Conservation (phyloP, 2,888 invertebrate genomes). For the Penaeus monodon region DNA sequence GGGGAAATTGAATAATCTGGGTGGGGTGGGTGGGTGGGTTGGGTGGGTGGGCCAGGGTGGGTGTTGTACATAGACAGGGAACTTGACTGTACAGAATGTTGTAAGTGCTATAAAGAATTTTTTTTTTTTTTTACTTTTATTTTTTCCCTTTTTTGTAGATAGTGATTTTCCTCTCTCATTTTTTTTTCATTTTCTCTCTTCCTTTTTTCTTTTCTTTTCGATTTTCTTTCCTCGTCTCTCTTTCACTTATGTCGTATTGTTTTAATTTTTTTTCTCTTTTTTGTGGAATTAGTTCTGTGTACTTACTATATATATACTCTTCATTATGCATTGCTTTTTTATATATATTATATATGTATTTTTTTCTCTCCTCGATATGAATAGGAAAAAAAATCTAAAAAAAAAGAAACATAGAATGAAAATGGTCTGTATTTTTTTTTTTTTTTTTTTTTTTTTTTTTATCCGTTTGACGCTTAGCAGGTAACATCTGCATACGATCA, state of each 20-base stretch:
- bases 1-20: background rate
- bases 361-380: background rate
- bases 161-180: background rate
- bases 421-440: background rate
- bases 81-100: slow-evolving; percentile 36
- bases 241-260: background rate
- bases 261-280: background rate
- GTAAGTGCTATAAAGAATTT: background rate
- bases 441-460: background rate
- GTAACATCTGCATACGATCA: background rate
- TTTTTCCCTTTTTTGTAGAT: background rate
- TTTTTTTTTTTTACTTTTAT: background rate
- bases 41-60: background rate
- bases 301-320: background rate
- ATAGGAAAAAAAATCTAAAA: no score
- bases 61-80: background rate
- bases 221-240: slow-evolving; percentile 6
- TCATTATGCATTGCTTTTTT: background rate
- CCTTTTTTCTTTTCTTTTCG: background rate
- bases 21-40: background rate
- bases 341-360: slow-evolving; percentile 12
- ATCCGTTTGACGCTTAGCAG: background rate
- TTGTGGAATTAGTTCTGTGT: slow-evolving; percentile 4
- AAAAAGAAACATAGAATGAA: no score
- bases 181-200: slow-evolving; percentile 20